A percentile compares a stretch with the other conserved stretches of the same genome.
These are phyloP conservation scores for Lacerta agilis DNA, from an alignment of 2,797 vertebrate genomes.

Conservation along the genomic window DNA sequence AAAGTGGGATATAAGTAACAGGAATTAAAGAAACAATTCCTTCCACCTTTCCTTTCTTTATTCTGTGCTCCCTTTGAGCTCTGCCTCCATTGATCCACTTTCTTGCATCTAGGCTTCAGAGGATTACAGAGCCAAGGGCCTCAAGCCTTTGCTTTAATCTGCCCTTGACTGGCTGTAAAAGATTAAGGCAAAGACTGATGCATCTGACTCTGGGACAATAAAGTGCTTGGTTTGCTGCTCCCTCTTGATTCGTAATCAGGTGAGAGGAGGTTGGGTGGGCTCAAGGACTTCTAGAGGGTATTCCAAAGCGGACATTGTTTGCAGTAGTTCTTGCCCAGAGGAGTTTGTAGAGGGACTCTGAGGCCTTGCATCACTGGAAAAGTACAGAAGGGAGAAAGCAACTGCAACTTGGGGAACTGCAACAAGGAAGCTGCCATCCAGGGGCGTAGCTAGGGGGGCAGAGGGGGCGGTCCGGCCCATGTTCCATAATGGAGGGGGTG, in stretches of 20 bases:
- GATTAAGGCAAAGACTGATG: slow-evolving; percentile 18
- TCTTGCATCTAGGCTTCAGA: background rate
- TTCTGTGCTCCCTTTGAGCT: slow-evolving; percentile 8
- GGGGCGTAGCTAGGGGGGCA: no score
- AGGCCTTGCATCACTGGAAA: slow-evolving; percentile 4
- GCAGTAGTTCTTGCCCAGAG: background rate
- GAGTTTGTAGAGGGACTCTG: background rate
- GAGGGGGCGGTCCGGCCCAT: no score
- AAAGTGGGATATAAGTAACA: background rate
- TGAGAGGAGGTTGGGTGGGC: background rate
- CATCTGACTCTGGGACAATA: slow-evolving; percentile 13
- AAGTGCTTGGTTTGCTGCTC: slow-evolving; percentile 9
- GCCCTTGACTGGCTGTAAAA: slow-evolving; percentile 17
- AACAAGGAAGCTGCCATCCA: background rate
- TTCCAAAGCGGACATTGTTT: slow-evolving; percentile 10
- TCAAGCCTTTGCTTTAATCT: slow-evolving; percentile 13
- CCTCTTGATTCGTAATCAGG: slow-evolving; percentile 10
- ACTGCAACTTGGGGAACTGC: background rate
- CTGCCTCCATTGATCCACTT: background rate
- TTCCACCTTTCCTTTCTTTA: background rate
- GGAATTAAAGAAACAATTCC: background rate
- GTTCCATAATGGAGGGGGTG: no score
- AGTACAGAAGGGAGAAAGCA: background rate
- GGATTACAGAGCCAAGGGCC: background rate
- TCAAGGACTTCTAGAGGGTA: slow-evolving; percentile 14